Evolutionary conservation across 2,888 invertebrate species (phyloP).

Genomic region (Hirtodrosophila trivittata): DNA sequence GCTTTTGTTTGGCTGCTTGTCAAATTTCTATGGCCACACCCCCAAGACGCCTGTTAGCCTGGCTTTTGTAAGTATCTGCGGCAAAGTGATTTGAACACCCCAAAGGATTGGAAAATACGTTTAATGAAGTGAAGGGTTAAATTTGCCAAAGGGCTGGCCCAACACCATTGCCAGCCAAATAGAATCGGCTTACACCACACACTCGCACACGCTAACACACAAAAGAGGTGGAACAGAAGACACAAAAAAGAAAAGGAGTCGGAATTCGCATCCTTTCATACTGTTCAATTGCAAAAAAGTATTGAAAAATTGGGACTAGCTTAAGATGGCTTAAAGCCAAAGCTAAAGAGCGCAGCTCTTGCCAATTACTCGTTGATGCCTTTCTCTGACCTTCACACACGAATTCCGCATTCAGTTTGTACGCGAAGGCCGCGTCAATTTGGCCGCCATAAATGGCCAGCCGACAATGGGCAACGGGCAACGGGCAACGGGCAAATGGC

Average conservation of each 20-base stretch:
- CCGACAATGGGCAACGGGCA: conserved; percentile 7
- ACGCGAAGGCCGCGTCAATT: conserved; percentile 36
- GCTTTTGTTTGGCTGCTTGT: conserved; percentile 76
- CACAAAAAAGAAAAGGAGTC: conserved; percentile 15
- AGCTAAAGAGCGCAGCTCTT: conserved; percentile 9
- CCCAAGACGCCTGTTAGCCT: conserved; percentile 16
- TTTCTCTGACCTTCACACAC: conserved; percentile 65
- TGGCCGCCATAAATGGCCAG: conserved; percentile 33
- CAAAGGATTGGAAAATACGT: conserved; percentile 69
- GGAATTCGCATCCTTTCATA: conserved; percentile 43
- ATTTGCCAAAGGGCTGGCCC: conserved; percentile 54
- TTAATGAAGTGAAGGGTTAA: conserved; percentile 77
- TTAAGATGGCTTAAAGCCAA: conserved; percentile 38
- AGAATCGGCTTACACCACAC: conserved; percentile 49
- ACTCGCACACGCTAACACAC: conserved; percentile 23
- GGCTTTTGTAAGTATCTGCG: conserved; percentile 56
- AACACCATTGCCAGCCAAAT: conserved; percentile 31
- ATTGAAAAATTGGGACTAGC: conserved; percentile 26
- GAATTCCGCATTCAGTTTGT: conserved; percentile 18
- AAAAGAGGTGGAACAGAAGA: conserved; percentile 47
- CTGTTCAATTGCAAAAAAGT: conserved; percentile 46
- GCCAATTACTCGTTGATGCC: conserved; percentile 56
- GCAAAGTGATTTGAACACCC: conserved; percentile 69
- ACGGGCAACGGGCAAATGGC: conserved; percentile 10
- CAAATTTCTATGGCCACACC: conserved; percentile 73